Conservation (phyloP, 2,888 invertebrate species). For the Heteropelma amictum region DNA sequence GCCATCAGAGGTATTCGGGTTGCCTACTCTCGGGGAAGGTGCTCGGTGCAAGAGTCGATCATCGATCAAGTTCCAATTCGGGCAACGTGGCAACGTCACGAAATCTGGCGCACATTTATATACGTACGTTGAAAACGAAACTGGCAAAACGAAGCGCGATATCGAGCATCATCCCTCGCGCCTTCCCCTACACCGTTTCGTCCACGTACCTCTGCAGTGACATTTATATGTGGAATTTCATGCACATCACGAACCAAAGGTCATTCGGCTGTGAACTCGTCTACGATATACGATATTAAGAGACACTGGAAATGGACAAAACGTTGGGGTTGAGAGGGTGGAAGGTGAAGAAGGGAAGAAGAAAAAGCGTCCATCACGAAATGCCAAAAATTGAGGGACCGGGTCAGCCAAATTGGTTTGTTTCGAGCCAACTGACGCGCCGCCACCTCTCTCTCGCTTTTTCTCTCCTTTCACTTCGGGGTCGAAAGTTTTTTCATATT, state of each 20-base stretch:
- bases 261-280: slow-evolving; percentile 20
- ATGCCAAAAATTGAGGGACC: slow-evolving; percentile 16
- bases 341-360: not conserved
- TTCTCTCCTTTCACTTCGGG: no score
- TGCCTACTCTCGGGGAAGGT: no score
- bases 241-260: slow-evolving; percentile 5
- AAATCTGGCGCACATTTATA: slow-evolving; percentile 31
- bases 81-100: slow-evolving; percentile 29
- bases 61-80: slow-evolving; percentile 56
- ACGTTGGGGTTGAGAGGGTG: not conserved
- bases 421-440: not conserved
- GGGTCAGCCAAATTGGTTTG: slow-evolving; percentile 18
- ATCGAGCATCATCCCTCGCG: slow-evolving; percentile 1
- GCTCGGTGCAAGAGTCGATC: slow-evolving; percentile 11
- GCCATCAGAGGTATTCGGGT: no score
- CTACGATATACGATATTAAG: not conserved
- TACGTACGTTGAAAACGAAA: slow-evolving; percentile 10
- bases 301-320: not conserved
- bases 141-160: not conserved
- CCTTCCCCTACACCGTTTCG: not conserved
- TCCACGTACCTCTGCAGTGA: not conserved
- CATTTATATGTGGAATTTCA: not conserved
- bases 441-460: no score
- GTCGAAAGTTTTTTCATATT: not conserved
- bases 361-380: not conserved